Base-by-base conservation (phyloP, 2,888 invertebrate species). In the Steinernema hermaphroditum region DNA sequence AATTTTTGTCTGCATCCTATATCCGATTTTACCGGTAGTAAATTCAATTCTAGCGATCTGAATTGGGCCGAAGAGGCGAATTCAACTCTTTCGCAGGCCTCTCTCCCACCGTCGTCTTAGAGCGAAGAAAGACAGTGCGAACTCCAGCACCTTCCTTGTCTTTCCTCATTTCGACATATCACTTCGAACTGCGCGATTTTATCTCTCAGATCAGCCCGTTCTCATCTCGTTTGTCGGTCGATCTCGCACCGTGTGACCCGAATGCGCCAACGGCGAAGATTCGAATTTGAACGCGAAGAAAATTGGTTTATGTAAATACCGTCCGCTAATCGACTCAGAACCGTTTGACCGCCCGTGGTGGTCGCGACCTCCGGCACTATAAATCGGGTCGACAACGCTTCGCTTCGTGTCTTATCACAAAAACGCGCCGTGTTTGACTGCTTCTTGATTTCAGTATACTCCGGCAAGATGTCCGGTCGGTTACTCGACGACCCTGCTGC, bases 231-330 rank as follows among this genome's bases (percentile, higher is more conserved):
- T n/a, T n/a, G 6, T 37, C 37, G 37, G 4, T 37, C 37, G 37
- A 37, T 37, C 37, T 37, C 12, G 37, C 37, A 37, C 12, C 24
- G 50, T 32, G 29, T 14, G 62, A 27, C 62, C 62, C 19, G 1
- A 12, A 32, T 62, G 62, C 62, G 62, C 62, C 27, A 34, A 54
- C 16, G 19, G 6, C 14, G 29, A 9, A n/a, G n/a, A 32, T 62
- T 62, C n/a, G 16, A 62, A 62, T 62, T 62, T 34, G 62, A 62
- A 62, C 62, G 62, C 62, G 62, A 16, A 32, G 62, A 62, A 14
- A 62, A 62, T 29, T 32, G 62, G 62, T 62, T 62, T 62, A 62
- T 62, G 50, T 50, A 22, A 50, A 50, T 50, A 22, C 32, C 62
- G 2, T 62, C 19, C 32, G 1, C 27, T 37, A 37, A 2, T 62